These are phyloP conservation scores for Steinernema hermaphroditum DNA, from an alignment of 2,888 invertebrate genomes.

Conservation along the genomic window DNA sequence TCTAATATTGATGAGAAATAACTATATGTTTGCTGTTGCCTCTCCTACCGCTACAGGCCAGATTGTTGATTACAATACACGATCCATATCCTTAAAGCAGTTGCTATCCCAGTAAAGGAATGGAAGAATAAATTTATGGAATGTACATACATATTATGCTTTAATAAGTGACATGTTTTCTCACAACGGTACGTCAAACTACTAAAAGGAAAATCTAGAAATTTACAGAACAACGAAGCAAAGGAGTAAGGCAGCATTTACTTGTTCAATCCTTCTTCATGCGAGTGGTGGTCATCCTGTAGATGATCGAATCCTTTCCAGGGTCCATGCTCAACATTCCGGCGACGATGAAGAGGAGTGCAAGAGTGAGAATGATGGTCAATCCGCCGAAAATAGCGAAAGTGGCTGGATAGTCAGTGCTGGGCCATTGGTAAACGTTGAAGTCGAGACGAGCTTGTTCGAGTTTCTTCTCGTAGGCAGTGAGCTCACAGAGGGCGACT, in stretches of 20 bases:
- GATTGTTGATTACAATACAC: too few species aligned
- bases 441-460: neutral
- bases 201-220: constrained; percentile 7
- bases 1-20: neutral
- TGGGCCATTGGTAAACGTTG: constrained; percentile 38
- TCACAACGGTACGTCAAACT: constrained; percentile 5
- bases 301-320: constrained; percentile 96
- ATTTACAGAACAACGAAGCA: constrained; percentile 19
- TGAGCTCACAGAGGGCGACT: neutral
- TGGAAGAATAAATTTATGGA: constrained; percentile 14
- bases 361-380: constrained; percentile 64
- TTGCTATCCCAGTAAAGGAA: too few species aligned
- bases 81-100: too few species aligned
- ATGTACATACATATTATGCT: constrained; percentile 13
- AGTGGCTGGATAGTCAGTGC: constrained; percentile 60
- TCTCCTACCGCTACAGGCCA: too few species aligned
- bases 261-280: constrained; percentile 84
- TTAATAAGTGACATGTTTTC: constrained; percentile 7
- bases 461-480: constrained; percentile 2
- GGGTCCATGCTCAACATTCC: constrained; percentile 94
- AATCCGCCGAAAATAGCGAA: constrained; percentile 63
- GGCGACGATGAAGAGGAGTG: constrained; percentile 72
- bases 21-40: too few species aligned
- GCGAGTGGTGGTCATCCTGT: constrained; percentile 94
- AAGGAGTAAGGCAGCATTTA: neutral